Conservation (phyloP, 2,888 invertebrate genomes). For the Stenolophus ochropezus region DNA sequence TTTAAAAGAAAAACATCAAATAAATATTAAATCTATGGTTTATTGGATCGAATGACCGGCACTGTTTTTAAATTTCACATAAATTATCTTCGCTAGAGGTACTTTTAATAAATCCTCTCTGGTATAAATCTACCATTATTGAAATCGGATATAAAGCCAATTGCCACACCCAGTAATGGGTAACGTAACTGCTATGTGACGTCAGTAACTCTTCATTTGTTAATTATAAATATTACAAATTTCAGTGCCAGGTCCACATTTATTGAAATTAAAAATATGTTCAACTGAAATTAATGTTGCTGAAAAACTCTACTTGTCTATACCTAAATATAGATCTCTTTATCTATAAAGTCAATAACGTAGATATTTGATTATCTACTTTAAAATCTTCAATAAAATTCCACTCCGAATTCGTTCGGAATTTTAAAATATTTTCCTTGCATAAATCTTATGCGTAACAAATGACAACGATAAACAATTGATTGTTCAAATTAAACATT, state of each 20-base stretch:
- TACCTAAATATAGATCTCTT: not conserved
- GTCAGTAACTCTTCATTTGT: not conserved
- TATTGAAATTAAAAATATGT: no score
- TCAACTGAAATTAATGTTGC: not conserved
- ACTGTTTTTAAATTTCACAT: no score
- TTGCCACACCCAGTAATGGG: not conserved
- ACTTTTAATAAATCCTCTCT: no score
- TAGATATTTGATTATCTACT: not conserved
- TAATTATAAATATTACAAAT: not conserved
- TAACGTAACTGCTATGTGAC: not conserved
- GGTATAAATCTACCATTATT: not conserved
- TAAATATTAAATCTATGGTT: no score
- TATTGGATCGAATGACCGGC: no score
- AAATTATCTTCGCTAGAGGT: no score
- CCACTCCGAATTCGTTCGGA: not conserved
- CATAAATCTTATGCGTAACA: not conserved
- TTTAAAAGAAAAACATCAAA: not conserved
- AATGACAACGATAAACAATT: slow-evolving; percentile 25
- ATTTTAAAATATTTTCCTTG: not conserved
- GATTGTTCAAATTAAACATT: slow-evolving; percentile 12
- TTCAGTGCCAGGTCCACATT: no score
- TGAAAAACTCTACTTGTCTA: not conserved
- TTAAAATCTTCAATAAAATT: not conserved
- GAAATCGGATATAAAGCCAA: not conserved
- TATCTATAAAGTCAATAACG: not conserved